Evolutionary conservation across 92 coral and sea anemone genomes (phyloP).

Genomic region (Micromussa lordhowensis): DNA sequence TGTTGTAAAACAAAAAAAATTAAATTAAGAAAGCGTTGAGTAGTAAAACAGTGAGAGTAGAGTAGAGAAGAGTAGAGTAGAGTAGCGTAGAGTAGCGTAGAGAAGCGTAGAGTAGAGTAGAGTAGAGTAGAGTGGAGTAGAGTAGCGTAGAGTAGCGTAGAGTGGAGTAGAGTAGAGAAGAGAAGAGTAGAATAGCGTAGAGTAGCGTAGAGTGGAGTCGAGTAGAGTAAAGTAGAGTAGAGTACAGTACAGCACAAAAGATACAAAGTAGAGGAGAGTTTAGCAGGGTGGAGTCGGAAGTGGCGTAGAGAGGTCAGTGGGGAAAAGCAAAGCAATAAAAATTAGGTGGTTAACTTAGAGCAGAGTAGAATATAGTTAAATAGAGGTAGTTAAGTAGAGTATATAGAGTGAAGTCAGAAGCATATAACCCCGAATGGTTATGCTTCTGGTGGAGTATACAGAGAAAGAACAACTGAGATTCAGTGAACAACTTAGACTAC

Average conservation of each 20-base stretch:
- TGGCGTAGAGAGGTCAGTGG: no score
- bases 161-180: background rate
- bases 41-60: no score
- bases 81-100: background rate
- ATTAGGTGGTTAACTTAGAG: no score
- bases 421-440: no score
- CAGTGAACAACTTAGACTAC: no score
- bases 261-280: background rate
- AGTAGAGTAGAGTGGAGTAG: background rate
- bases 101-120: background rate
- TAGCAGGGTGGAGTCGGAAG: background rate
- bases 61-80: background rate
- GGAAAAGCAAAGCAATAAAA: no score
- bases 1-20: background rate
- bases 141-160: background rate
- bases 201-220: background rate
- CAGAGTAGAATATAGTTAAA: no score
- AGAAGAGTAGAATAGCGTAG: background rate
- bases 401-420: no score
- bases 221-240: background rate
- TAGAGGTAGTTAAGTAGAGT: no score
- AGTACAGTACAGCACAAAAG: background rate
- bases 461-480: no score
- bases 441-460: no score
- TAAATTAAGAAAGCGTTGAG: no score